Percentiles rank a stretch among this genome's conserved stretches.
phyloP scores from a whole-genome alignment of 2,113 vertebrate genomes.

The Epinephelus cyanopodus region DNA sequence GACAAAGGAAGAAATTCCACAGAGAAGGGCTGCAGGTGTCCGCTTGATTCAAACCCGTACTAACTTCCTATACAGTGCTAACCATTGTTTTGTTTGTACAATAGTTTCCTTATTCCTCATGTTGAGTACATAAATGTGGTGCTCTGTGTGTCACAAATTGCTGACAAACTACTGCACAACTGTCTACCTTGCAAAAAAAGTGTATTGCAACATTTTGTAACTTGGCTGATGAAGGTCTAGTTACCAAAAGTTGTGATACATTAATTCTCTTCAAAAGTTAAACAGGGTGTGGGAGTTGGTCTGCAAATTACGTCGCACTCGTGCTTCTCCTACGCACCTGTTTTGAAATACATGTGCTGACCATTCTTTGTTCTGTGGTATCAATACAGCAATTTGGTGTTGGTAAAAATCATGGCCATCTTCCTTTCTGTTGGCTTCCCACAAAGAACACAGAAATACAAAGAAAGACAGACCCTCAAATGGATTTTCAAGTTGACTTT shows the following conservation, averaged over 20 bases:
- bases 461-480: not conserved
- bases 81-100: not conserved
- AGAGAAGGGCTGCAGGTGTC: not conserved
- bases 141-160: no score
- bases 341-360: no score
- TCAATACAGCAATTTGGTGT: not conserved
- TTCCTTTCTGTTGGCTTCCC: not conserved
- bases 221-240: not conserved
- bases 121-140: not conserved
- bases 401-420: not conserved
- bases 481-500: conserved; percentile 53
- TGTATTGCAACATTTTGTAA: no score
- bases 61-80: no score
- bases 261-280: no score
- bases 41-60: not conserved
- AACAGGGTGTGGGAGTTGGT: no score
- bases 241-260: no score
- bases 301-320: no score
- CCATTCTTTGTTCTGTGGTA: not conserved
- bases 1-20: not conserved
- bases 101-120: not conserved
- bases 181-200: no score
- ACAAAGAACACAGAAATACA: not conserved
- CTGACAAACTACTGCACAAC: no score
- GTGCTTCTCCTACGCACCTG: no score